phyloP scores from a whole-genome alignment of 2,113 vertebrate genomes.

The Nanorana parkeri region DNA sequence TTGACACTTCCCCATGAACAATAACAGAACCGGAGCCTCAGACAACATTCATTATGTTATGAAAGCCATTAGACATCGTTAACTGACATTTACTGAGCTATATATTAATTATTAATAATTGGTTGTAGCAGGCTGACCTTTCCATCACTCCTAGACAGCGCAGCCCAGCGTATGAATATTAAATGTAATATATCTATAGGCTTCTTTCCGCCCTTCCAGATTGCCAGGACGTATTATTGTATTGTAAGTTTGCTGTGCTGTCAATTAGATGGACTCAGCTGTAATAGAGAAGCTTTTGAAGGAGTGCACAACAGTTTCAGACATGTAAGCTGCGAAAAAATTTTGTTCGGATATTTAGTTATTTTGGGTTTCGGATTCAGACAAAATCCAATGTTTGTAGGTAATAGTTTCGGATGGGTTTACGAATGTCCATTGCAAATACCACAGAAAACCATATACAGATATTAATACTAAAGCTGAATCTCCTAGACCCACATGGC shows the following conservation, averaged over 20 bases:
- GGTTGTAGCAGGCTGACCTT: constrained; percentile 26
- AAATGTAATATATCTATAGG: constrained; percentile 23
- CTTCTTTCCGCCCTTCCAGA: neutral
- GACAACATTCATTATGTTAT: constrained; percentile 36
- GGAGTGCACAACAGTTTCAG: too few species aligned
- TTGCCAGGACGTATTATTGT: neutral
- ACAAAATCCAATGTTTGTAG: too few species aligned
- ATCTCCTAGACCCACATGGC: too few species aligned
- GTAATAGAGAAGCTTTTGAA: neutral
- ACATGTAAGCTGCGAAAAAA: too few species aligned
- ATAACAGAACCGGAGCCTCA: constrained; percentile 6
- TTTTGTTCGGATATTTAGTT: too few species aligned
- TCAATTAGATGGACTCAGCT: neutral
- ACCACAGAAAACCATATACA: too few species aligned
- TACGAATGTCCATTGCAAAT: too few species aligned
- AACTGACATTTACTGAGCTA: constrained; percentile 28
- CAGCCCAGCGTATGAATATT: neutral
- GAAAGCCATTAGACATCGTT: constrained; percentile 27
- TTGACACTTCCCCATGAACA: constrained; percentile 11
- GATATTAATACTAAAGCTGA: too few species aligned
- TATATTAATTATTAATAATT: constrained; percentile 51
- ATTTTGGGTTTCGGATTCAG: too few species aligned
- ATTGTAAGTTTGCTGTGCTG: neutral
- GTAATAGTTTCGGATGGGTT: too few species aligned
- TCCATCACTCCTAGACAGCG: constrained; percentile 11